Conservation (phyloP, 2,113 vertebrate genomes). For the Theropithecus gelada region DNA sequence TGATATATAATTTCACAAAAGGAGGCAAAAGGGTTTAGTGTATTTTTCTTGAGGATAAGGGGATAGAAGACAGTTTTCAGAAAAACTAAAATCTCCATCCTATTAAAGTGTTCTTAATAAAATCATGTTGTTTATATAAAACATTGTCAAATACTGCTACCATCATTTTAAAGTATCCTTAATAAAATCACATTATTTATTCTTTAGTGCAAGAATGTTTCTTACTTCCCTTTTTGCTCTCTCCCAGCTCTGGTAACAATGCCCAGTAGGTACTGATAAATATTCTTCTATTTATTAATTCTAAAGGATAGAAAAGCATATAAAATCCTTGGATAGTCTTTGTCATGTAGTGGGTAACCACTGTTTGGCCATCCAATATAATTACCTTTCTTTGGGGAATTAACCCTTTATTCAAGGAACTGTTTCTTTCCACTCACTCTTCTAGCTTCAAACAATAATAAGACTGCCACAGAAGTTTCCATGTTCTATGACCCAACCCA, state of each 20-base stretch:
- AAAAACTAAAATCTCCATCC: not conserved
- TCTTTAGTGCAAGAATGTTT: not conserved
- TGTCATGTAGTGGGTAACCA: not conserved
- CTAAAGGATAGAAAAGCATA: not conserved
- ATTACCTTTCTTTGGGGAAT: not conserved
- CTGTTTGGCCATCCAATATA: not conserved
- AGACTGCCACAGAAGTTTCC: not conserved
- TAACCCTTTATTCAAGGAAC: not conserved
- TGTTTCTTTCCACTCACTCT: not conserved
- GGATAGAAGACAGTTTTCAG: not conserved
- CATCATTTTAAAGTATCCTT: not conserved
- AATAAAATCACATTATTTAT: constrained; percentile 16
- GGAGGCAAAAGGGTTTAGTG: not conserved
- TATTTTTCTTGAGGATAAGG: not conserved
- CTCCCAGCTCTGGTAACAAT: not conserved
- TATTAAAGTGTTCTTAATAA: constrained; percentile 38
- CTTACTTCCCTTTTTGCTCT: not conserved
- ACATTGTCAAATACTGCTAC: not conserved
- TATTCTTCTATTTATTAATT: not conserved
- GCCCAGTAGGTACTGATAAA: not conserved
- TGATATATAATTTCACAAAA: constrained; percentile 33
- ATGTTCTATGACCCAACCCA: not conserved
- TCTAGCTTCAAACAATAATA: not conserved
- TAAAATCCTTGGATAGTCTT: not conserved
- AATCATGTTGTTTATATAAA: not conserved